These are phyloP conservation scores for Heteronetta atricapilla DNA, from an alignment of 2,113 vertebrate genomes.

Conservation along the genomic window DNA sequence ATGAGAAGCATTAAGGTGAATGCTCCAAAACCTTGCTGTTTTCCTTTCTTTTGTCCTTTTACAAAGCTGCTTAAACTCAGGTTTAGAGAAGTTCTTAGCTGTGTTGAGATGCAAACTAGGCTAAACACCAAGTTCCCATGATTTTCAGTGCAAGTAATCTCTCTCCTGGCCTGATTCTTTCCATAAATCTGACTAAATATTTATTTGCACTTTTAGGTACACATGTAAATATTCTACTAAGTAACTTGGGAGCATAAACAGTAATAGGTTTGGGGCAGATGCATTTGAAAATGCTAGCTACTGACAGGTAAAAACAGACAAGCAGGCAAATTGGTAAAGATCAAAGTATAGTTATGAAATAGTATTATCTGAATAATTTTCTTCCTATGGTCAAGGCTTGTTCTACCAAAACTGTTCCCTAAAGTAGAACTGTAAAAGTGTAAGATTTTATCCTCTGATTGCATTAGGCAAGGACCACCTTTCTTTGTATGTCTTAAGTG, in stretches of 20 bases:
- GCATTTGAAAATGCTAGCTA: not conserved
- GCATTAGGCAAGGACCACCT: not conserved
- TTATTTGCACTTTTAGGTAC: not conserved
- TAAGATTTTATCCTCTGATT: not conserved
- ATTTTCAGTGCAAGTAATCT: not conserved
- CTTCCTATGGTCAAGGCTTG: rapidly evolving
- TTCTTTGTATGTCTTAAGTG: not conserved
- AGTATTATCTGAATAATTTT: not conserved
- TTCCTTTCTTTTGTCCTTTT: not conserved
- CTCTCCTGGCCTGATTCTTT: not conserved
- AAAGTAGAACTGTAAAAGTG: not conserved
- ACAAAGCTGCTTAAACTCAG: not conserved
- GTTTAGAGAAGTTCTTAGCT: not conserved
- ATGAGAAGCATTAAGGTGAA: not conserved
- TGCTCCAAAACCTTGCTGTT: not conserved
- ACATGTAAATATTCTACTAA: not conserved
- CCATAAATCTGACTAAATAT: not conserved
- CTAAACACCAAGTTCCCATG: not conserved
- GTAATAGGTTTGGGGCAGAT: not conserved
- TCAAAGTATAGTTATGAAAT: not conserved
- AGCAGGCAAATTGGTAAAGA: not conserved
- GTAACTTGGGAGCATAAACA: not conserved
- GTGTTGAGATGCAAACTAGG: not conserved
- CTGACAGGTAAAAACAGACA: not conserved
- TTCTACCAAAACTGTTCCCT: not conserved